phyloP scores from a whole-genome alignment of 2,113 vertebrate species.

The Cheilinus undulatus region DNA sequence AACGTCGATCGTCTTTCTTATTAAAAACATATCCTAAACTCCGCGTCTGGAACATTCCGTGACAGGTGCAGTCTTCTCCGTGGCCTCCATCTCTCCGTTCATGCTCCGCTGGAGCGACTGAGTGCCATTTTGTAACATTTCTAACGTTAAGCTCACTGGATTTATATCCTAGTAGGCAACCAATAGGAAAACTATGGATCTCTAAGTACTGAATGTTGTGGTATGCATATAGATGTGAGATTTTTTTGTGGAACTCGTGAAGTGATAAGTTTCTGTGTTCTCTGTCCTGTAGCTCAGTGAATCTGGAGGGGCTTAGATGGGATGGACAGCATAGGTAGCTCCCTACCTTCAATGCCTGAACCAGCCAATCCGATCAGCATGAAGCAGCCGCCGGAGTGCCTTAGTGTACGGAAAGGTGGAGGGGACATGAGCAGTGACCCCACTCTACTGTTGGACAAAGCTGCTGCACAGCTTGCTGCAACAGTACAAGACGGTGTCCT shows the following conservation, averaged over 20 bases:
- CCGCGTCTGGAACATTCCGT: conserved; percentile 26
- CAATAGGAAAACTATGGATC: no score
- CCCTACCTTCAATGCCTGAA: conserved; percentile 88
- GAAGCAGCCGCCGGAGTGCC: conserved; percentile 93
- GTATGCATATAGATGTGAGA: no score
- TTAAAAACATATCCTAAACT: conserved; percentile 16
- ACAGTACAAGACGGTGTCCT: conserved; percentile 90
- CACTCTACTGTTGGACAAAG: conserved; percentile 90
- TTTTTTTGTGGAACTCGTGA: conserved; percentile 16
- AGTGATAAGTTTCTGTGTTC: conserved; percentile 18
- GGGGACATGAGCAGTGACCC: conserved; percentile 89
- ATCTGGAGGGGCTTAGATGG: conserved; percentile 75
- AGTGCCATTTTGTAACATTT: conserved; percentile 69
- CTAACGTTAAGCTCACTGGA: conserved; percentile 29
- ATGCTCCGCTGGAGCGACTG: conserved; percentile 47
- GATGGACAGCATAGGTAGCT: conserved; percentile 87
- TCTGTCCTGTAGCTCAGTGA: conserved; percentile 57
- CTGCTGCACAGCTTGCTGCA: conserved; percentile 87
- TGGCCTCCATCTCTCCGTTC: conserved; percentile 39
- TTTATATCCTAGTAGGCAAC: conserved; percentile 10
- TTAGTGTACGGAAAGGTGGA: conserved; percentile 86
- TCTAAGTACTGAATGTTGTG: no score
- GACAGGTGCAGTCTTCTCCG: conserved; percentile 67
- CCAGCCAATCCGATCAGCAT: conserved; percentile 88
- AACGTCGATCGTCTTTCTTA: conserved; percentile 17